phyloP scores from a whole-genome alignment of 1,140 invertebrate species.

The Drosophila melanogaster region Release_6_plus_ISO1_MT NC_004354.4:6803501-6804000 shows the following conservation, averaged over 20 bases:
- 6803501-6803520: slow-evolving; percentile 30
- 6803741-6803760: slow-evolving; percentile 11
- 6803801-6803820: background rate
- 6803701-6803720: background rate
- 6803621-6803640: background rate
- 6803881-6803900: slow-evolving; percentile 28
- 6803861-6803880: slow-evolving; percentile 10
- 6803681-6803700: background rate
- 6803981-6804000: slow-evolving; percentile 42
- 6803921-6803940: slow-evolving; percentile 75
- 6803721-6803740: background rate
- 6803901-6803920: slow-evolving; percentile 33
- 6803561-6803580: background rate
- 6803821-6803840: background rate
- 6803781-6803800: background rate
- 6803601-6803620: background rate
- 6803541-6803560: slow-evolving; percentile 5
- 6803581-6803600: slow-evolving; percentile 1
- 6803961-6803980: slow-evolving; percentile 62
- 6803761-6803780: slow-evolving; percentile 5
- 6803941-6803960: slow-evolving; percentile 64
- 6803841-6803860: background rate
- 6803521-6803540: slow-evolving; percentile 12
- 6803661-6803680: background rate
- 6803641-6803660: background rate